Conservation (phyloP, 2,888 invertebrate genomes). For the Rugalucina vietnamica region DNA sequence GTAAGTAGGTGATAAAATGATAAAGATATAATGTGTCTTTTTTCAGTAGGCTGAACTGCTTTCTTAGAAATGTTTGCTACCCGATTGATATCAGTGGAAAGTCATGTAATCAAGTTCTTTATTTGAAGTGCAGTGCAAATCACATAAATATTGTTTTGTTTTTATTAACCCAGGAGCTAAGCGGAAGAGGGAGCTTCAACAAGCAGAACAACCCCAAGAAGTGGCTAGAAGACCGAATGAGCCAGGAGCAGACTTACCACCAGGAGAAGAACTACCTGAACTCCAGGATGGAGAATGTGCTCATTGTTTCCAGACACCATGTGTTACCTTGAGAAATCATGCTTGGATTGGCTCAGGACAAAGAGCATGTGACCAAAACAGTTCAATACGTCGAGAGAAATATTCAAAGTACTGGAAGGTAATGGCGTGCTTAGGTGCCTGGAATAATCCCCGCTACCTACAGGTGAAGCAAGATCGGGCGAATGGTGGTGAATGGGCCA, state of each 20-base stretch:
- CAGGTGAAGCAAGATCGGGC: background rate
- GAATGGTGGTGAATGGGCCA: conserved; percentile 9
- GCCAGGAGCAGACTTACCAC: background rate
- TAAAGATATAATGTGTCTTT: too few relatives aligned
- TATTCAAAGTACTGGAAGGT: background rate
- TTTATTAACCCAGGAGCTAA: too few relatives aligned
- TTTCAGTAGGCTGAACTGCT: too few relatives aligned
- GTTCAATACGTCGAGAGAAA: background rate
- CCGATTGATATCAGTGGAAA: too few relatives aligned
- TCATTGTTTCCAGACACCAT: background rate
- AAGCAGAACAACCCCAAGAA: too few relatives aligned
- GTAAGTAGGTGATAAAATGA: too few relatives aligned
- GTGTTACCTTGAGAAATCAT: background rate
- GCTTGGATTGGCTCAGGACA: background rate
- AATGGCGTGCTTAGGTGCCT: background rate
- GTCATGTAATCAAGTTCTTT: too few relatives aligned
- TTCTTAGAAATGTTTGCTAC: too few relatives aligned
- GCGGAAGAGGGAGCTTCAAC: too few relatives aligned
- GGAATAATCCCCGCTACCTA: conserved; percentile 12
- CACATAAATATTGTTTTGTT: too few relatives aligned
- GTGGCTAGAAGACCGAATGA: background rate
- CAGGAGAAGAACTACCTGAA: background rate
- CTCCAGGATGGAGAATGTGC: background rate
- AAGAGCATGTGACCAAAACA: background rate
- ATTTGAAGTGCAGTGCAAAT: too few relatives aligned